phyloP scores from a whole-genome alignment of 2,797 vertebrate species.

The Cuculus canorus region DNA sequence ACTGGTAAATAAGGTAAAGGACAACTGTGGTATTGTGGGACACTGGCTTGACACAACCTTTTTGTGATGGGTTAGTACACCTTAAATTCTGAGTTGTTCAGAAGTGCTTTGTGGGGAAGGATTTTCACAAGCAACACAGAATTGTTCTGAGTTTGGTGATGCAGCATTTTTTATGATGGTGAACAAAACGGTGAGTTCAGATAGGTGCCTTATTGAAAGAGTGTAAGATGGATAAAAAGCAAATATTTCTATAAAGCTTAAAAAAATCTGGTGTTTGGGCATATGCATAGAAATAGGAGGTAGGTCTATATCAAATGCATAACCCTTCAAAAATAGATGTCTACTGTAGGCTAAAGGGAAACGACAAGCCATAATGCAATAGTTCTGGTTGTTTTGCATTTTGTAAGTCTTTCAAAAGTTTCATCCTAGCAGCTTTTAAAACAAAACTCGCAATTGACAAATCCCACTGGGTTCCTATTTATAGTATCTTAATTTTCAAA shows the following conservation, averaged over 20 bases:
- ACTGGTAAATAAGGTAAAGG: not conserved
- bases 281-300: not conserved
- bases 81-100: not conserved
- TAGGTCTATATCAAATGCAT: not conserved
- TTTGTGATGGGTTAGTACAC: not conserved
- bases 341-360: not conserved
- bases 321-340: not conserved
- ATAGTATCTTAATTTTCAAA: conserved; percentile 60
- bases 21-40: not conserved
- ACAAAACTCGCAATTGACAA: conserved; percentile 16
- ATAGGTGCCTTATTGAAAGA: not conserved
- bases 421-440: conserved; percentile 33
- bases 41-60: not conserved
- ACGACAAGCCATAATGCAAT: not conserved
- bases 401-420: conserved; percentile 39
- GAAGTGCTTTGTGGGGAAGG: not conserved
- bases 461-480: conserved; percentile 52
- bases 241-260: not conserved
- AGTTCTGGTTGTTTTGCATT: not conserved
- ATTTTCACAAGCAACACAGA: not conserved
- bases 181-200: not conserved
- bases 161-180: not conserved
- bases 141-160: not conserved
- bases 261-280: not conserved
- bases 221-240: not conserved